Conservation (phyloP, 2,888 invertebrate species). For the Arge pagana region DNA sequence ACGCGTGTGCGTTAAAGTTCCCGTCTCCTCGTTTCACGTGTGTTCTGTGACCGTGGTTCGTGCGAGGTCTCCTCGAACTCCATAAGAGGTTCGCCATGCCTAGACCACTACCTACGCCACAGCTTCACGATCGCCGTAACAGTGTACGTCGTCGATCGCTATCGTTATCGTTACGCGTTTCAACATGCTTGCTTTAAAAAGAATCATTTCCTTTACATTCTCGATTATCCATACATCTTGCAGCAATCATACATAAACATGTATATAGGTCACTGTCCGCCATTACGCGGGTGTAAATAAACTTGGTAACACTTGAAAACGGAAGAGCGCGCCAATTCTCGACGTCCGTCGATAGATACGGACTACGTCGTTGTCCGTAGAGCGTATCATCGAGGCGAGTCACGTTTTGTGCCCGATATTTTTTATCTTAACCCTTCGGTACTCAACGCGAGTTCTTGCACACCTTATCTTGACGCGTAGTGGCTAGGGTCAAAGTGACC, state of each 20-base stretch:
- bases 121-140: too few relatives aligned
- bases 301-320: background rate
- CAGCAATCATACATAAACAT: background rate
- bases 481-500: too few relatives aligned
- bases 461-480: too few relatives aligned
- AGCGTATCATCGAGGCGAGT: too few relatives aligned
- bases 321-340: constrained; percentile 3
- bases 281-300: constrained; percentile 10
- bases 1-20: too few relatives aligned
- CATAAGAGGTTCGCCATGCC: constrained; percentile 14
- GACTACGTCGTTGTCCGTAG: too few relatives aligned
- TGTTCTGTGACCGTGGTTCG: constrained; percentile 10
- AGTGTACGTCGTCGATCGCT: background rate
- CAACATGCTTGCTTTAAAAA: background rate
- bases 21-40: constrained; percentile 7
- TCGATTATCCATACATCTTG: too few relatives aligned
- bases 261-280: constrained; percentile 8
- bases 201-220: background rate
- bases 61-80: constrained; percentile 14
- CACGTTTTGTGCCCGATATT: too few relatives aligned
- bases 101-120: constrained; percentile 19
- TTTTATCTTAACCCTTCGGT: too few relatives aligned
- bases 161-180: background rate
- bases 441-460: too few relatives aligned
- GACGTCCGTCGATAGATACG: too few relatives aligned